Evolutionary conservation across 2,888 invertebrate species (phyloP).

Genomic region (Caenorhabditis uteleia): DNA sequence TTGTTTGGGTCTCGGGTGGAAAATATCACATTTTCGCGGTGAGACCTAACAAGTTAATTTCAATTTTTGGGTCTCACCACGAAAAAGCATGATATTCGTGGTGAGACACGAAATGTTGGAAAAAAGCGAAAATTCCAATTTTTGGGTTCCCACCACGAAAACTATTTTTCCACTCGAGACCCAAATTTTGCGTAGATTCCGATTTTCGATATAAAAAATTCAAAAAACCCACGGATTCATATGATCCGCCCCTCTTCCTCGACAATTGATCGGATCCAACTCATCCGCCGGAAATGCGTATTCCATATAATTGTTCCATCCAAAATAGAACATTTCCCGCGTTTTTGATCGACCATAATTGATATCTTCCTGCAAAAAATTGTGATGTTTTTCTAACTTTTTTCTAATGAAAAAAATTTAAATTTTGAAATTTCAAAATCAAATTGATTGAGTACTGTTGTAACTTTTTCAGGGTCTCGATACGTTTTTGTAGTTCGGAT

Average conservation of each 20-base stretch:
- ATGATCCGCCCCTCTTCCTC: conserved; percentile 76
- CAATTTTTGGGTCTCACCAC: no score
- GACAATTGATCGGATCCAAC: conserved; percentile 76
- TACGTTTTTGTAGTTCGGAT: no score
- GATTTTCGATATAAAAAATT: background rate
- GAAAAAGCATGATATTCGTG: no score
- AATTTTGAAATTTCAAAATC: background rate
- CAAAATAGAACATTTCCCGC: conserved; percentile 65
- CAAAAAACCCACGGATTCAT: conserved; percentile 74
- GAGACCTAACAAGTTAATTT: no score
- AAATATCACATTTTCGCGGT: no score
- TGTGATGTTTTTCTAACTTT: background rate
- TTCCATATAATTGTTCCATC: conserved; percentile 75
- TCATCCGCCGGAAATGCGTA: conserved; percentile 77
- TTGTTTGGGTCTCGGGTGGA: no score
- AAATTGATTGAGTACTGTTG: no score
- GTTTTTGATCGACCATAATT: conserved; percentile 49
- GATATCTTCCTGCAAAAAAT: conserved; percentile 24
- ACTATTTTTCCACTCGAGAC: background rate
- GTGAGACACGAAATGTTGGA: no score
- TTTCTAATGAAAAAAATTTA: background rate
- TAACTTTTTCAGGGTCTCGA: background rate
- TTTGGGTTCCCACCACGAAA: no score
- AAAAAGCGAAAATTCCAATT: no score
- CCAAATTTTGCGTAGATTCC: background rate